Base-by-base conservation (phyloP, 53 echinoderm and acorn worm species). In the Patiria pectinifera region DNA sequence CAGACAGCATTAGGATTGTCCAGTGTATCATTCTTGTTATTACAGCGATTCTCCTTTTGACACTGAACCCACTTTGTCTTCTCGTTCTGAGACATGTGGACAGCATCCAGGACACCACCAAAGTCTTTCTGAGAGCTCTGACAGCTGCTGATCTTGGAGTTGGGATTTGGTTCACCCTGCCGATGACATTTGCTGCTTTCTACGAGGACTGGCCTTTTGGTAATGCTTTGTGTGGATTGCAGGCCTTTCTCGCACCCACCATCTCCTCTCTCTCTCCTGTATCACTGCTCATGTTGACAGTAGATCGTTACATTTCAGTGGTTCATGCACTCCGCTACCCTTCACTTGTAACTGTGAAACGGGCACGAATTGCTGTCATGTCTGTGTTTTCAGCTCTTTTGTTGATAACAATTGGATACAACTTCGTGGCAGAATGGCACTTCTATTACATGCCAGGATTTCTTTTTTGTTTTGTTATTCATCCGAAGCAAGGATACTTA, bases 301-400 rank as follows among this genome's bases (percentile, higher is more conserved):
- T 53, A 8, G 53, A 53, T 19, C 85, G 84, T 80, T 85, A 85
- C 26, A 76, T 92, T 60, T 85, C 62, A 43, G 84, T 92, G 16
- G 85, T 78, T 19, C 60, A 92, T 66, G 84, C 92, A 3, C 92
- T 92, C 3, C 92, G 92, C 12, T 92, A 53, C 2, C 53, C 53
- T 53, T 53, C 53, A 8, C 53, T 53, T 53, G 53, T 53, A 53
- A 53, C 53, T 53, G 53, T 53, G 53, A 53, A 53, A 53, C 53
- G 53, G 8, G 53, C 53, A 53, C 53, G 53, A 53, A 8, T 53
- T 53, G 53, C 8, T 8, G 53, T 53, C 53, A 53, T 53, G 8
- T 53, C 53, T 53, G 53, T 5, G 0, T 53, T 53, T 53, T 1
- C 53, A 8, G 53, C 53, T 53, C 8, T 8, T 53, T 53, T 53